Evolutionary conservation across 2,113 vertebrate genomes (phyloP).

Genomic region (Rostratula benghalensis): DNA sequence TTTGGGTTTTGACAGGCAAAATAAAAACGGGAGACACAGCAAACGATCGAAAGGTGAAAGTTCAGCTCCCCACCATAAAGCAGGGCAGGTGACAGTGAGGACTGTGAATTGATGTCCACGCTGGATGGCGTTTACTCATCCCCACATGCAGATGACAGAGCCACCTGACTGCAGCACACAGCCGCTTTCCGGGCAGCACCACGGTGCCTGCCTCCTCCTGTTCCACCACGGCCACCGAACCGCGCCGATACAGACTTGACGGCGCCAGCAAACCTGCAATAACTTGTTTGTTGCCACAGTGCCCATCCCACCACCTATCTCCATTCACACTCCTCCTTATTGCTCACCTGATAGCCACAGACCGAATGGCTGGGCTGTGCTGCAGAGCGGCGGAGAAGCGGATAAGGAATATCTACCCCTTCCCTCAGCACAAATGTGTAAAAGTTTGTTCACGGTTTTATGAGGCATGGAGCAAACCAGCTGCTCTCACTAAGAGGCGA

Average conservation of each 20-base stretch:
- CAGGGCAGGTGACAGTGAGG: neutral
- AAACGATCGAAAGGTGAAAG: neutral
- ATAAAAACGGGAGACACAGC: neutral
- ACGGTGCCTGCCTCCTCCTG: neutral
- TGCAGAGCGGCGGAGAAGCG: neutral
- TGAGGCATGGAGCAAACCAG: conserved; percentile 15
- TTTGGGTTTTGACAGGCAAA: neutral
- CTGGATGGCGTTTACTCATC: conserved; percentile 35
- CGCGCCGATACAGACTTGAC: conserved; percentile 59
- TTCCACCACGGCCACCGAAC: conserved; percentile 16
- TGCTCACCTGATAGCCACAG: conserved; percentile 52
- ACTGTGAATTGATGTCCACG: neutral
- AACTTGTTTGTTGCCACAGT: conserved; percentile 46
- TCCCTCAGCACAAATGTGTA: neutral
- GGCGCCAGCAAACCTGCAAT: conserved; percentile 76
- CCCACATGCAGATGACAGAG: neutral
- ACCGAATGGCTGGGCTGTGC: conserved; percentile 7
- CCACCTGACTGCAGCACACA: neutral
- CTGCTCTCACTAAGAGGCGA: conserved; percentile 26
- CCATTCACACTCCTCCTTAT: conserved; percentile 59
- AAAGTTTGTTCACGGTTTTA: conserved; percentile 47
- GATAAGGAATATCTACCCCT: neutral
- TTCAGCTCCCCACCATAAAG: neutral
- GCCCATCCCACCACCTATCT: conserved; percentile 58
- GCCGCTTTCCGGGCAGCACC: neutral